Base-by-base conservation (phyloP, 1,140 invertebrate genomes). In the Andrena cerasifolii region DNA sequence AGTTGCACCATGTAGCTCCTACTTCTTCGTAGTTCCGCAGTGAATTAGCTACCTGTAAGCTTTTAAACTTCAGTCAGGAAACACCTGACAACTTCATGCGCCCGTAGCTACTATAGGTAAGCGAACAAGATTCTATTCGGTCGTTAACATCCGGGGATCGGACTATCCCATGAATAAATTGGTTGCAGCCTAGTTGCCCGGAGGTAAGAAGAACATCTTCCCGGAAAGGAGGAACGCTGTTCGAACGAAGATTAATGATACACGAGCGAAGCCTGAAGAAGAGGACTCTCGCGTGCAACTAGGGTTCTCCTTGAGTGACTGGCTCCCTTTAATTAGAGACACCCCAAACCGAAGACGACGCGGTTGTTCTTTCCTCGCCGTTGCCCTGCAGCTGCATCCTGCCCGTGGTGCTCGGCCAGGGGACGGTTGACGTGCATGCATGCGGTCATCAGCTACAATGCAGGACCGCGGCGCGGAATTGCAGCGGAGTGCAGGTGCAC, bases 401-500 rank as follows among this genome's bases (percentile, higher is more conserved):
- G 45, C 45, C 24, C 24, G 47, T 40, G 43, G 31, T n/a, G 65
- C 51, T 40, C 45, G 43, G 33, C 31, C 5, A 47, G 53, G 26
- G 51, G 49, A 56, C 40, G 40, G 10, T 28, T 18, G 43, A 26
- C 33, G 45, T n/a, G 4, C 36, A 12, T 47, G 73, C n/a, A n/a
- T n/a, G n/a, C n/a, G n/a, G n/a, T 36, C 53, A 65, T 62, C 24
- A 5, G 26, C 16, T 54, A 72, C 67, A 28, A 62, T 54, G 59
- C 71, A 14, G n/a, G 53, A 8, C 26, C 68, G 18, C 10, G 8
- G 16, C 71, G 59, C 21, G 56, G 74, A 61, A 77, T 77, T 59
- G 36, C 54, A 47, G 47, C 61, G 53, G 40, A 33, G 40, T 47
- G 76, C 70, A 61, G 78, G 67, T 77, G 80, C 58, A 70, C 66